A percentile compares a stretch with the other conserved stretches of the same genome.
Conservation (phyloP, 2,113 vertebrate species). For the Anser cygnoides region DNA sequence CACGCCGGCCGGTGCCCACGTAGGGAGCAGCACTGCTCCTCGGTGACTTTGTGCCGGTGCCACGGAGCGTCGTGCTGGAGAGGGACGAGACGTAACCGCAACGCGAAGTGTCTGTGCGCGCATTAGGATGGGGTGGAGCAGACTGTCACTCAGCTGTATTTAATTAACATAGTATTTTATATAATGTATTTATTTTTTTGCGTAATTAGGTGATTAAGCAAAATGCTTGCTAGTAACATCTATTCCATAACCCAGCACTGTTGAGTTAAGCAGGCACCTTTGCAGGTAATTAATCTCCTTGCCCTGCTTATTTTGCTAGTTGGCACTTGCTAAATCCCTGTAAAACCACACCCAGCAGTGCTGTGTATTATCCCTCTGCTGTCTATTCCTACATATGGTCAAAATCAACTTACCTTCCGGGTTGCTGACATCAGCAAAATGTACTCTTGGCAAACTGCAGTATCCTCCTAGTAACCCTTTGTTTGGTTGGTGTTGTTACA, state of each 20-base stretch:
- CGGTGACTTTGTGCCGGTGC: not conserved
- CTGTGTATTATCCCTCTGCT: slow-evolving; percentile 76
- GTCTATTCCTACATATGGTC: slow-evolving; percentile 82
- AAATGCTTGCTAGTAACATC: slow-evolving; percentile 61
- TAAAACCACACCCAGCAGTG: slow-evolving; percentile 79
- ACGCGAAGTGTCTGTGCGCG: not conserved
- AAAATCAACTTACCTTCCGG: slow-evolving; percentile 80
- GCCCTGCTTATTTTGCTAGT: slow-evolving; percentile 80
- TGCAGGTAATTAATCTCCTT: slow-evolving; percentile 81
- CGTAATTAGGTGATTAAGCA: slow-evolving; percentile 66
- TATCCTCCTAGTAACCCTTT: slow-evolving; percentile 79
- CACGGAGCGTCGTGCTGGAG: not conserved
- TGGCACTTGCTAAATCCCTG: slow-evolving; percentile 79
- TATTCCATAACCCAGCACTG: slow-evolving; percentile 39
- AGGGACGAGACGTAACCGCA: not conserved
- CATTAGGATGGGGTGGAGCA: slow-evolving; percentile 45
- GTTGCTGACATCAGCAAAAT: slow-evolving; percentile 79
- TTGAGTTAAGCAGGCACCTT: slow-evolving; percentile 71
- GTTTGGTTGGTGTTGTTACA: slow-evolving; percentile 68
- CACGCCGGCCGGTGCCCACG: not conserved
- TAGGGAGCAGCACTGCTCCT: not conserved
- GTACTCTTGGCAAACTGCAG: slow-evolving; percentile 72
- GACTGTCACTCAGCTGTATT: slow-evolving; percentile 59
- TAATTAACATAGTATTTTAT: slow-evolving; percentile 70
- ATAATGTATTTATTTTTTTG: slow-evolving; percentile 72